These are phyloP conservation scores for Drosophila picticornis DNA, from an alignment of 2,888 invertebrate species.

Conservation along the genomic window DNA sequence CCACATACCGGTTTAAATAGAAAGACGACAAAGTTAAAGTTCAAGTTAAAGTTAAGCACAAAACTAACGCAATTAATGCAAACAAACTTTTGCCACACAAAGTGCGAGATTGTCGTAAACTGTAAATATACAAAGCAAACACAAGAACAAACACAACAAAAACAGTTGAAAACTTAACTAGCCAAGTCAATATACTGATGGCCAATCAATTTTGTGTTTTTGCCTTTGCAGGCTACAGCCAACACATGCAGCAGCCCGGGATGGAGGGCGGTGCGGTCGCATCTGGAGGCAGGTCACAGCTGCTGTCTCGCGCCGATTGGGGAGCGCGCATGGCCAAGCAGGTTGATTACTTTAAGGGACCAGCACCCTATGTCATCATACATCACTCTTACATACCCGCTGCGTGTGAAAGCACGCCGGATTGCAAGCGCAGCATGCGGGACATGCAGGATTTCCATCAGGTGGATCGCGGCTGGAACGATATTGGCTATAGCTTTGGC, in stretches of 20 bases:
- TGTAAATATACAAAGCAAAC: conserved; percentile 42
- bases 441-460: conserved; percentile 89
- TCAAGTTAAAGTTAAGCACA: conserved; percentile 49
- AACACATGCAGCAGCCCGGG: conserved; percentile 65
- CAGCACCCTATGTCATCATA: conserved; percentile 89
- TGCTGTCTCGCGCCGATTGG: conserved; percentile 87
- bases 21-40: conserved; percentile 44
- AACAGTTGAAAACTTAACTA: conserved; percentile 8
- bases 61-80: conserved; percentile 58
- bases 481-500: conserved; percentile 90
- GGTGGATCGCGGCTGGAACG: conserved; percentile 88
- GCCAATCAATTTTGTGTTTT: conserved; percentile 26
- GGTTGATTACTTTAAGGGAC: conserved; percentile 86
- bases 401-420: conserved; percentile 87
- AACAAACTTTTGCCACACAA: conserved; percentile 40
- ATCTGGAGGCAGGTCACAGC: conserved; percentile 47
- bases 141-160: conserved; percentile 3
- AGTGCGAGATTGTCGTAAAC: conserved; percentile 30
- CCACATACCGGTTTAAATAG: conserved; percentile 2
- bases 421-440: conserved; percentile 88
- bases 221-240: conserved; percentile 68
- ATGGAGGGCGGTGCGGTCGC: conserved; percentile 18
- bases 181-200: conserved; percentile 29
- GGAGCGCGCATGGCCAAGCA: conserved; percentile 86
- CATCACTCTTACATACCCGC: conserved; percentile 89